Evolutionary conservation across 2,113 vertebrate genomes (phyloP), one percentile per base, ranked within the genome.

Genomic region (Aix galericulata): DNA sequence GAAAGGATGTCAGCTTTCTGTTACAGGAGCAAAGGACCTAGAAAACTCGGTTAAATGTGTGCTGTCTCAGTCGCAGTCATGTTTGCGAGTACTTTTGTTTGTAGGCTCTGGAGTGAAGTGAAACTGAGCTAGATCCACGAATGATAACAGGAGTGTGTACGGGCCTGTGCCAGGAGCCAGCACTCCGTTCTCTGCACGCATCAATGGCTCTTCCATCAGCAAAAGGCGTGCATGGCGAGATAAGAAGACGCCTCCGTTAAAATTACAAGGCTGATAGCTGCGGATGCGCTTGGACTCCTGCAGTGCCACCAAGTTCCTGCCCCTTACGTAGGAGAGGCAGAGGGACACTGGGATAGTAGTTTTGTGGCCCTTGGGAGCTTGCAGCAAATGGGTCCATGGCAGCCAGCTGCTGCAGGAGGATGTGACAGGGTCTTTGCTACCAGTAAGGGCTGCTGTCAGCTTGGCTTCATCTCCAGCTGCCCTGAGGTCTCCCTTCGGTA

Each of bases 321-420:
- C 15, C 62, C 52, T 17, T 8, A 15, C 0, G 0, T 11, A 26
- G 34, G 23, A 74, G n/a, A 64, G 15, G 36, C 0, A 0, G 74
- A 74, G 55, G 14, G 60, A 69, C 13, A n/a, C 31, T 71, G 34
- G 32, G 25, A 16, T 16, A 21, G 25, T 17, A 62, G 40, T 29
- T 26, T 16, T 17, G 0, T 58, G 52, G 27, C n/a, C 29, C n/a
- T 72, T 21, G 3, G 34, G 34, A 76, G 17, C 50, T 18, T 46
- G 32, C 53, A 82, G 71, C 25, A 86, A 56, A 44, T 1, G 6
- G 38, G 14, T 56, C 40, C 12, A 3, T 60, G 59, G 66, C 56
- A 60, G 29, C 18, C 62, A 68, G 25, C 31, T 46, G 71, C 53
- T 34, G 56, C 31, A 9, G 17, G 59, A 77, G 50, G 42, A 60